phyloP scores from a whole-genome alignment of 2,888 invertebrate species.

The Coelinius sp. region DNA sequence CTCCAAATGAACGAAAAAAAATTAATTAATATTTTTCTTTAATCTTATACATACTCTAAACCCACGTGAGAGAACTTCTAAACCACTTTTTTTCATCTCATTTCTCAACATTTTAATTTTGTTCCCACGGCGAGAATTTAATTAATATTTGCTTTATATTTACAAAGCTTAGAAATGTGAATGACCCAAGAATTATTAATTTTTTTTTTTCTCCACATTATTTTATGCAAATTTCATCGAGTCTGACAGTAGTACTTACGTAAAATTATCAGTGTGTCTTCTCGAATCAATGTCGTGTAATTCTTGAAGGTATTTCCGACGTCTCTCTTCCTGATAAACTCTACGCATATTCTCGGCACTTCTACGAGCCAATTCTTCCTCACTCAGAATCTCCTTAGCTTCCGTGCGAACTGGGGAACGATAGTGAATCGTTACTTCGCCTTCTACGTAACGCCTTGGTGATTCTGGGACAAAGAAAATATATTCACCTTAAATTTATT shows the following conservation, averaged over 20 bases:
- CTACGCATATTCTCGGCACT: slow-evolving; percentile 94
- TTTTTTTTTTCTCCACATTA: not conserved
- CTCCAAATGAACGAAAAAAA: not conserved
- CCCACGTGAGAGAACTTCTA: not conserved
- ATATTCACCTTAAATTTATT: slow-evolving; percentile 2
- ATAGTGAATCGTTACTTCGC: slow-evolving; percentile 95
- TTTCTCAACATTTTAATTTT: not conserved
- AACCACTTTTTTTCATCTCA: not conserved
- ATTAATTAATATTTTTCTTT: slow-evolving; percentile 1
- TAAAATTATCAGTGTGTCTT: slow-evolving; percentile 94
- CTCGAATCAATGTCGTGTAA: slow-evolving; percentile 94
- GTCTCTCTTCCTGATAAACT: slow-evolving; percentile 89
- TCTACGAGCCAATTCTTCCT: slow-evolving; percentile 88
- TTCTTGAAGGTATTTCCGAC: slow-evolving; percentile 93
- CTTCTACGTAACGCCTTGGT: slow-evolving; percentile 90
- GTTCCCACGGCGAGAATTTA: not conserved
- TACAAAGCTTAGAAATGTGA: not conserved
- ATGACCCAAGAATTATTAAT: not conserved
- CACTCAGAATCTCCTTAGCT: slow-evolving; percentile 87
- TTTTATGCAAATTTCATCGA: not conserved
- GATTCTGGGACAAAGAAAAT: slow-evolving; percentile 76
- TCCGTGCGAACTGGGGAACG: slow-evolving; percentile 90
- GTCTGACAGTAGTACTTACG: slow-evolving; percentile 70
- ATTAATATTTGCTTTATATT: slow-evolving; percentile 11
- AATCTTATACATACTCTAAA: not conserved